These are phyloP conservation scores for Heterodera filipjevi DNA, from an alignment of 2,888 invertebrate genomes.

Conservation along the genomic window DNA sequence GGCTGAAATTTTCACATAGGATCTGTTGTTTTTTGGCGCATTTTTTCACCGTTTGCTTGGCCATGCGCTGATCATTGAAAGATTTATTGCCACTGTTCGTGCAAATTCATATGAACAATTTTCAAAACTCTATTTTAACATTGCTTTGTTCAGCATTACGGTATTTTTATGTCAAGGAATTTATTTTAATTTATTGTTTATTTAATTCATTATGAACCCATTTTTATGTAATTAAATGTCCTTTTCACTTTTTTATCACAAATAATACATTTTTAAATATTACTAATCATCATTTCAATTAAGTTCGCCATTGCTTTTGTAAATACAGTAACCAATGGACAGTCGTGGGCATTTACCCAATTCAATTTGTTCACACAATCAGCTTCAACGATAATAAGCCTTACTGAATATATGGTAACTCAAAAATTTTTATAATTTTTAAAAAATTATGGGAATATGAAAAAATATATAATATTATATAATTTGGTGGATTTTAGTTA, in stretches of 20 bases:
- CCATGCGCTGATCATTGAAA: constrained; percentile 6
- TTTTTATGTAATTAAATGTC: too few relatives aligned
- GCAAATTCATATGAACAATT: neutral
- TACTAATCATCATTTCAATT: neutral
- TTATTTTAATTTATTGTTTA: neutral
- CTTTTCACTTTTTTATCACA: neutral
- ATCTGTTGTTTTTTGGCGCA: neutral
- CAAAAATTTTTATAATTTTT: too few relatives aligned
- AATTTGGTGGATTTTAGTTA: neutral
- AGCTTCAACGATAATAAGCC: neutral
- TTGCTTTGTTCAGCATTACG: neutral
- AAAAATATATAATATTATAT: too few relatives aligned
- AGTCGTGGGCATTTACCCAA: neutral
- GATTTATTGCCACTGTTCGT: neutral
- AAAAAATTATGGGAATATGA: too few relatives aligned
- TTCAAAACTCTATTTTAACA: neutral
- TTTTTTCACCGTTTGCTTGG: neutral
- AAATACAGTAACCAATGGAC: neutral
- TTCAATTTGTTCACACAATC: neutral
- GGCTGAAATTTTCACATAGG: neutral
- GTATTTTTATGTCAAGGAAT: neutral
- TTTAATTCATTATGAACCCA: neutral
- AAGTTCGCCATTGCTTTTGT: neutral
- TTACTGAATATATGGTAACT: neutral
- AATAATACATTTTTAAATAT: too few relatives aligned